These are phyloP conservation scores for Drosophila kanapiae DNA, from an alignment of 1,140 invertebrate species.

Conservation along the genomic window DNA sequence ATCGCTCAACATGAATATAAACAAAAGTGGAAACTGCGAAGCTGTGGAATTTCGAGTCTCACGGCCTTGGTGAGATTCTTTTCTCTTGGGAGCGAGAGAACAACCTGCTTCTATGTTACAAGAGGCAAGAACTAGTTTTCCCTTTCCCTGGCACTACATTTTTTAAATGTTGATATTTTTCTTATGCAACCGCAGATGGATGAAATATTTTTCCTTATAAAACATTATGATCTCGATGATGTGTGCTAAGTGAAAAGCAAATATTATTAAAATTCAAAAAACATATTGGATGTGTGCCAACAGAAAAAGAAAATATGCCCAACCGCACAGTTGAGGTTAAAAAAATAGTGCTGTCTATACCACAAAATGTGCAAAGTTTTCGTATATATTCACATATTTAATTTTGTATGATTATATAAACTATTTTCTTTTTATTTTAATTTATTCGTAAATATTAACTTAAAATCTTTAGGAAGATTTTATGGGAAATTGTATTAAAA, in stretches of 20 bases:
- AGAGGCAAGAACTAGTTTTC: conserved; percentile 33
- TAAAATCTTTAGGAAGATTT: too few species aligned
- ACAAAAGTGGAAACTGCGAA: conserved; percentile 64
- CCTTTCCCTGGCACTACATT: conserved; percentile 7
- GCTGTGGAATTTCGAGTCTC: conserved; percentile 57
- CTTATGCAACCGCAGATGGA: conserved; percentile 32
- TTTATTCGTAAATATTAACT: not conserved
- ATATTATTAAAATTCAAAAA: conserved; percentile 60
- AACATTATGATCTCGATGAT: conserved; percentile 41
- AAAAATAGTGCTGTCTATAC: not conserved
- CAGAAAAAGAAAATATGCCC: conserved; percentile 5
- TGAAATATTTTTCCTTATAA: conserved; percentile 41
- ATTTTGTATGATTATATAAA: too few species aligned
- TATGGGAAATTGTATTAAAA: too few species aligned
- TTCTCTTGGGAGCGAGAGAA: conserved; percentile 2
- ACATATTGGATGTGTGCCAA: conserved; percentile 65
- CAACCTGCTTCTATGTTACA: not conserved
- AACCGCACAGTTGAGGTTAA: not conserved
- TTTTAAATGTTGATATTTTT: not conserved
- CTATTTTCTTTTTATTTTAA: too few species aligned
- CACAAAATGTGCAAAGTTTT: not conserved
- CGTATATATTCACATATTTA: too few species aligned
- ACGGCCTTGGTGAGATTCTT: conserved; percentile 55
- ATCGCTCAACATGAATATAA: conserved; percentile 63
- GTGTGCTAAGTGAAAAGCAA: conserved; percentile 44